Base-by-base conservation (phyloP, 2,888 invertebrate genomes). In the Biston betularia region DNA sequence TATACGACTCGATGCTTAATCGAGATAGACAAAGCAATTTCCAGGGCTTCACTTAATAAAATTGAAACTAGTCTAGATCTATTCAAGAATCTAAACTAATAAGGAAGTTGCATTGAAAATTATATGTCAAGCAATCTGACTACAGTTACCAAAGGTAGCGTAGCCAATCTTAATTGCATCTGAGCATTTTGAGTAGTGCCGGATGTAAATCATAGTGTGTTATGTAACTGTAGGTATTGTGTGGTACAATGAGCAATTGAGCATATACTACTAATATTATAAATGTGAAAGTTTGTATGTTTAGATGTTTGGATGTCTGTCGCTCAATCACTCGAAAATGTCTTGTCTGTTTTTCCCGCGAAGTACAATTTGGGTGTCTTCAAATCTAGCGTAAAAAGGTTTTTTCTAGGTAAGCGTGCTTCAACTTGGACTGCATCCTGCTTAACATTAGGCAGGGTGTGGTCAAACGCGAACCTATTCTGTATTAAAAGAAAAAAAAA, bases 121-220 rank as follows among this genome's bases (percentile, higher is more conserved):
- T 68, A 60, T 59, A 68, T 63, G 67, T 68, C 67, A 68, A 68
- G 45, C 54, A 54, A 45, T 66, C 53, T 49, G 35, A 62, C 35
- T 56, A 56, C 48, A 58, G 61, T 54, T 63, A 63, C 63, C 63
- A 63, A 59, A 63, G 63, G 53, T 46, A 46, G 24, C 48, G 42
- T 57, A 56, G 35, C 35, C 62, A 66, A 66, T 66, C 66, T 66
- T 62, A 65, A 71, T 70, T 69, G 70, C 71, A 69, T 63, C 68
- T 62, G 70, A 50, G 52, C 57, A 65, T 12, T 58, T 59, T 63
- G 66, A 40, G 52, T 48, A 60, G 6, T 58, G 62, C 66, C 70
- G 73, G 70, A 70, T 67, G 58, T 70, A 60, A 60, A 14, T 15
- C 62, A 44, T 63, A 50, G 55, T 45, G 15, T 63, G 62, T 73